A percentile compares a stretch with the other conserved stretches of the same genome.
Evolutionary conservation across 2,113 vertebrate species (phyloP).

Genomic region (Callithrix jacchus): DNA sequence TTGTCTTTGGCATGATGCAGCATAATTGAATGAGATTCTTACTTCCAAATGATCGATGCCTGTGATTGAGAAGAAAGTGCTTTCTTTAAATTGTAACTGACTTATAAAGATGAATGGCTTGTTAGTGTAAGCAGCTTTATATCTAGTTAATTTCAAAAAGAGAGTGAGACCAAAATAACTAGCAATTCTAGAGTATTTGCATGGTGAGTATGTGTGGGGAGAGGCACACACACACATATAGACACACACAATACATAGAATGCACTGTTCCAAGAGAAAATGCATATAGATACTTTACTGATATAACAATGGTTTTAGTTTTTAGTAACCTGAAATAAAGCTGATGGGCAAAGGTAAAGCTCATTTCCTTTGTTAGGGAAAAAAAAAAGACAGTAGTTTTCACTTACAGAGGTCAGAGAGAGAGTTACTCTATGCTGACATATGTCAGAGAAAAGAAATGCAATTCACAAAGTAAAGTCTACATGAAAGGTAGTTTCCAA

Average conservation of each 20-base stretch:
- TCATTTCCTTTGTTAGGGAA: background rate
- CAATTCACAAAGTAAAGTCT: background rate
- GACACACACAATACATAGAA: background rate
- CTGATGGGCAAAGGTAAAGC: background rate
- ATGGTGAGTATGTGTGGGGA: background rate
- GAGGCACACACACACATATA: background rate
- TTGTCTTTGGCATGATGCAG: conserved; percentile 35
- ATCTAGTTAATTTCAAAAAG: conserved; percentile 36
- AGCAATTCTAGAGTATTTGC: background rate
- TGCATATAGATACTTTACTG: background rate
- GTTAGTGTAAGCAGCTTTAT: conserved; percentile 43
- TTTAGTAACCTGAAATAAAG: conserved; percentile 4
- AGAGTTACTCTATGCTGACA: background rate
- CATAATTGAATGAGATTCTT: conserved; percentile 61
- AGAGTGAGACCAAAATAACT: conserved; percentile 14
- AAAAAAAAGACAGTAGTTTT: background rate
- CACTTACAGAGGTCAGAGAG: background rate
- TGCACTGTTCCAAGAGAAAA: background rate
- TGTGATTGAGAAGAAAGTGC: conserved; percentile 54
- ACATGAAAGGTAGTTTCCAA: background rate
- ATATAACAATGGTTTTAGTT: background rate
- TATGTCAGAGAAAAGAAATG: background rate
- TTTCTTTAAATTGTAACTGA: conserved; percentile 60
- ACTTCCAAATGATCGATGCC: conserved; percentile 47
- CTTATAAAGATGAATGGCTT: conserved; percentile 66